Conservation (phyloP, 2,888 invertebrate species). For the Fragum sueziense region DNA sequence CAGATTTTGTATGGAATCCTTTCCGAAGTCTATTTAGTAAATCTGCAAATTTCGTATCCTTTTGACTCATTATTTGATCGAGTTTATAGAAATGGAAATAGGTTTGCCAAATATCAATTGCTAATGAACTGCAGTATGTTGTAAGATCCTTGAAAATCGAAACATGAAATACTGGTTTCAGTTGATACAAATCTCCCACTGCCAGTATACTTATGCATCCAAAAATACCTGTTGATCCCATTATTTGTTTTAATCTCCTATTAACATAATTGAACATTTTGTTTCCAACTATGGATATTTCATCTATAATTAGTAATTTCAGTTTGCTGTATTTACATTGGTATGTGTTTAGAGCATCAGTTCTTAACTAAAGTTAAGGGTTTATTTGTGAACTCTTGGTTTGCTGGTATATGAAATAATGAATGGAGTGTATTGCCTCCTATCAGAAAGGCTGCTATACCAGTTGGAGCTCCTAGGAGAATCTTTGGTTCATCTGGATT, state of each 20-base stretch:
- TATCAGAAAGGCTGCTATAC: conserved; percentile 51
- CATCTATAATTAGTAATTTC: conserved; percentile 55
- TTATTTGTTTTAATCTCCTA: conserved; percentile 48
- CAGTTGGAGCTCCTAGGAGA: conserved; percentile 52
- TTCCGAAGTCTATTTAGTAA: conserved; percentile 39
- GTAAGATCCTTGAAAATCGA: conserved; percentile 39
- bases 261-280: conserved; percentile 43
- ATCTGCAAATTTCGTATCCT: conserved; percentile 47
- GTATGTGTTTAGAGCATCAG: conserved; percentile 33
- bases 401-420: conserved; percentile 44
- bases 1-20: conserved; percentile 12
- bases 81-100: conserved; percentile 44
- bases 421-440: conserved; percentile 46
- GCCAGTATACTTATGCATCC: conserved; percentile 46
- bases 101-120: conserved; percentile 47
- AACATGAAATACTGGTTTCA: conserved; percentile 50
- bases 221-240: conserved; percentile 31
- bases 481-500: conserved; percentile 35
- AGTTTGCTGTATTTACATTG: conserved; percentile 15
- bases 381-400: conserved; percentile 43
- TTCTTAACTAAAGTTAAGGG: conserved; percentile 14
- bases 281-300: conserved; percentile 60
- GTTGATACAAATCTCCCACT: conserved; percentile 57
- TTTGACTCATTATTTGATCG: conserved; percentile 52
- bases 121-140: conserved; percentile 33